Evolutionary conservation across 2,888 invertebrate species (phyloP).

Genomic region (Willowsia nigromaculata): DNA sequence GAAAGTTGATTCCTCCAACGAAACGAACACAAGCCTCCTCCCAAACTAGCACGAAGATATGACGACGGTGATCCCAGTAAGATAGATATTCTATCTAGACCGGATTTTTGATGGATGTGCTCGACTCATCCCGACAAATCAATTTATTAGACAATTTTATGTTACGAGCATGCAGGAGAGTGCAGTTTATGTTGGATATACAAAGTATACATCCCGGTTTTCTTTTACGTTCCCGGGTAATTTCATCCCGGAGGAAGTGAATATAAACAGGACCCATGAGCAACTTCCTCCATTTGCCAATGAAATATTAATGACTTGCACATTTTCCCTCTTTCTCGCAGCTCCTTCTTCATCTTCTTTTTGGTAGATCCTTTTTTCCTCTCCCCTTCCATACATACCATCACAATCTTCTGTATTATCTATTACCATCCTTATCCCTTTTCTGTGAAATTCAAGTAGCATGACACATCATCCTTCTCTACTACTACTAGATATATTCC

Average conservation of each 20-base stretch:
- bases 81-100: conserved; percentile 14
- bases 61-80: conserved; percentile 22
- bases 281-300: conserved; percentile 73
- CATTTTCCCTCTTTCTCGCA: conserved; percentile 69
- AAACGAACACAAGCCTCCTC: background rate
- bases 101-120: conserved; percentile 64
- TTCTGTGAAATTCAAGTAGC: conserved; percentile 68
- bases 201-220: background rate
- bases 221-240: conserved; percentile 60
- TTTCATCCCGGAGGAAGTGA: conserved; percentile 68
- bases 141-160: conserved; percentile 66
- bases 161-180: background rate
- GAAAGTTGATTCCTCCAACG: conserved; percentile 56
- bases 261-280: conserved; percentile 68
- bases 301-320: conserved; percentile 78
- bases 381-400: background rate
- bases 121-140: conserved; percentile 70
- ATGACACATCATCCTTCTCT: conserved; percentile 47
- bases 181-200: background rate
- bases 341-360: background rate
- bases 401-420: background rate
- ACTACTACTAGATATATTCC: background rate
- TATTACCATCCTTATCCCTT: background rate
- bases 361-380: conserved; percentile 19
- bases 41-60: conserved; percentile 6